Evolutionary conservation across 1,140 invertebrate genomes (phyloP), one percentile per base, ranked within the genome.

Genomic region (Riptortus pedestris): DNA sequence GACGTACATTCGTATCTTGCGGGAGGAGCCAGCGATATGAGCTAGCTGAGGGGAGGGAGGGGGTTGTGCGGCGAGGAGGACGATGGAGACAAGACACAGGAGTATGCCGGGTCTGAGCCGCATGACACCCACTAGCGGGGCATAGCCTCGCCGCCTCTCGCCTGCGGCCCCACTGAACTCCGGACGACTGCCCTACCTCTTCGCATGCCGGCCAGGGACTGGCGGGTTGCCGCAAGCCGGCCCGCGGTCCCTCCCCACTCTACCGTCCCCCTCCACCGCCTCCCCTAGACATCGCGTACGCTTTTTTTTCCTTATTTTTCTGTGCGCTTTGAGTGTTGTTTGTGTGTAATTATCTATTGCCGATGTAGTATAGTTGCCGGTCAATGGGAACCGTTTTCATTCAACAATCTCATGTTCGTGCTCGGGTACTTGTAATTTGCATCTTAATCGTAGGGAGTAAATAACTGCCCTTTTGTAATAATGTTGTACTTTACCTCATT

Each of bases 1-100:
- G 72, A 90, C 82, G 76, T 83, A 87, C 79, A 90, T 82, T 74
- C 85, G 85, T 69, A 89, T 87, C 70, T 85, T 87, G 63, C 86
- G 78, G 22, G 83, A 82, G 24, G 82, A 80, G 70, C 85, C 86
- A 22, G 81, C 83, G 71, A 85, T 83, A 73, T 85, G 83, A 65
- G 85, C 85, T 70, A 88, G 77, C 77, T 86, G 84, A 71, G 86
- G 84, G 69, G 84, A 85, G 72, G 43, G 47, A 22, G 52, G 38
- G n/a, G 57, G n/a, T 24, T 55, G 51, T 14, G 51, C 20, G 20
- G 38, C 60, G 12, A 63, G 61, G 18, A 66, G 31, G 33, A 48
- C 18, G 9, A 62, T 29, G 29, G 45, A 55, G 51, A 18, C 24
- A 55, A 14, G 18, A 12, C 18, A n/a, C 62, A 27, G 45, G 62